phyloP scores from a whole-genome alignment of 37 sponge, comb jelly and placozoan genomes.

The Amphimedon queenslandica region DNA sequence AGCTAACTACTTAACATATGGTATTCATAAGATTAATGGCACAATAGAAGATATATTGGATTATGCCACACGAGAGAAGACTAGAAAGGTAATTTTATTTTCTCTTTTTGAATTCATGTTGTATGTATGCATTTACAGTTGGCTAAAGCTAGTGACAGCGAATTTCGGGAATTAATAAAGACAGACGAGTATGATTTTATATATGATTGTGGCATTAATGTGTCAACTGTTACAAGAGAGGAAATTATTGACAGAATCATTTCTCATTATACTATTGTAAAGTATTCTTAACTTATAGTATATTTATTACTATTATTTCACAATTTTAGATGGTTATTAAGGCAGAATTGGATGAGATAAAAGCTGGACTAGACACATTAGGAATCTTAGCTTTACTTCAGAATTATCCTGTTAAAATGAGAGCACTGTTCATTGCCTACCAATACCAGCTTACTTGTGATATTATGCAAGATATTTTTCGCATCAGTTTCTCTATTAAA shows the following conservation, averaged over 20 bases:
- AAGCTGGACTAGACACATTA: neutral
- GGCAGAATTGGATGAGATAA: neutral
- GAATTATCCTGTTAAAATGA: neutral
- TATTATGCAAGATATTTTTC: neutral
- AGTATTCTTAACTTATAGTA: neutral
- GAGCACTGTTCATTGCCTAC: neutral
- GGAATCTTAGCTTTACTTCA: neutral
- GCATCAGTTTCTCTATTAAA: neutral
- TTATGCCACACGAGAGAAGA: neutral
- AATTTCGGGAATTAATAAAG: neutral
- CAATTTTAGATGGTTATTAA: neutral
- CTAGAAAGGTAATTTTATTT: conserved; percentile 10
- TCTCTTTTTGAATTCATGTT: neutral
- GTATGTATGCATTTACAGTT: conserved; percentile 4
- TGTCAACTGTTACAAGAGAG: neutral
- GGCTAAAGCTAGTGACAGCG: neutral
- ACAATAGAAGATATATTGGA: conserved; percentile 17
- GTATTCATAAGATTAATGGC: neutral
- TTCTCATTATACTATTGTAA: neutral
- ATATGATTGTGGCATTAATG: conserved; percentile 8
- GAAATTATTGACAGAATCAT: neutral
- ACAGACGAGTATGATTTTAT: conserved; percentile 5
- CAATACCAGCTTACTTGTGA: neutral
- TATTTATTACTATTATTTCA: neutral
- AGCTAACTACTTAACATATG: conserved; percentile 21